Conservation (phyloP, 37 sponge, comb jelly and placozoan genomes). For the Diacarnus erythraeanus region DNA sequence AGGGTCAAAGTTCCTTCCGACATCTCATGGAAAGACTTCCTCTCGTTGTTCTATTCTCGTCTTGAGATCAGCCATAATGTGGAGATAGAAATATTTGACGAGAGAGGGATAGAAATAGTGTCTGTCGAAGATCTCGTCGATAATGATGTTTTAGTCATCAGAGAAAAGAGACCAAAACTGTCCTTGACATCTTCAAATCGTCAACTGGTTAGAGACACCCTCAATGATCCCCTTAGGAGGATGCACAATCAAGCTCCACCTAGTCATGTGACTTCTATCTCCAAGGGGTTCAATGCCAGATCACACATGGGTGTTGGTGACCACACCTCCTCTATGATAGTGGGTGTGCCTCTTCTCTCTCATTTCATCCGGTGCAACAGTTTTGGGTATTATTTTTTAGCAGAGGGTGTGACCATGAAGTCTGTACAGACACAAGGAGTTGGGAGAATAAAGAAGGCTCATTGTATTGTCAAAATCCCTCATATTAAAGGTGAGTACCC, state of each 20-base stretch:
- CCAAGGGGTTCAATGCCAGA: neutral
- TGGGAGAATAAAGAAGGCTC: neutral
- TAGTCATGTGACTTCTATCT: neutral
- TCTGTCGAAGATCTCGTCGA: conserved; percentile 34
- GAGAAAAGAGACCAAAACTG: neutral
- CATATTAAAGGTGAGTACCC: no score
- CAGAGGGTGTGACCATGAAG: conserved; percentile 14
- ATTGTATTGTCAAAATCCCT: conserved; percentile 43
- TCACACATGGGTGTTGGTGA: neutral
- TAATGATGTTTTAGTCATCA: conserved; percentile 33
- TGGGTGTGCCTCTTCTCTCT: conserved; percentile 10
- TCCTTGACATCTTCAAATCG: neutral
- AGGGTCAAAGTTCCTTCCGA: conserved; percentile 52
- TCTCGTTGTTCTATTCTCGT: conserved; percentile 21
- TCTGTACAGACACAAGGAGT: neutral
- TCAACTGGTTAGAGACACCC: neutral
- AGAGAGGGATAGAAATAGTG: conserved; percentile 50
- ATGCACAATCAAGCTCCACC: neutral
- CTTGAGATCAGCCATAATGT: conserved; percentile 5
- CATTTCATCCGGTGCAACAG: conserved; percentile 46
- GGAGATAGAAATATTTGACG: conserved; percentile 36
- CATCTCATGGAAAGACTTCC: conserved; percentile 40
- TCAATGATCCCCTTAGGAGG: neutral
- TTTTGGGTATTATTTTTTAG: conserved; percentile 47
- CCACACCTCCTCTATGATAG: neutral